phyloP scores from a whole-genome alignment of 2,797 vertebrate genomes.

The Eulemur albifrons region DNA sequence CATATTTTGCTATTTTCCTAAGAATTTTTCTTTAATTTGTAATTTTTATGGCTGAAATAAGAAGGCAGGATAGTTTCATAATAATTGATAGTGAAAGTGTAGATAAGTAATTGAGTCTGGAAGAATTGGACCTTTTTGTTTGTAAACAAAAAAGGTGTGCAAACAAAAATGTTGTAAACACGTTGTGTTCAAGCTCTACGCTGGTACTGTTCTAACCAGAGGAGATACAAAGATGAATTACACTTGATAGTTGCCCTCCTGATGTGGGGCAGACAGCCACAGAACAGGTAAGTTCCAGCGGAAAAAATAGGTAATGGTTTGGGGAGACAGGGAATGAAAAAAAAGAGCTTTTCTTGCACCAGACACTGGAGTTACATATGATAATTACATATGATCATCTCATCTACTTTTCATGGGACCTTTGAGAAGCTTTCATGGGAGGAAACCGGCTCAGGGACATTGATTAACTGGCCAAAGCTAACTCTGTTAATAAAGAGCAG shows the following conservation, averaged over 20 bases:
- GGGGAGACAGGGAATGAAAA: not conserved
- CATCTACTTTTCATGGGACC: not conserved
- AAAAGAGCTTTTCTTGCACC: not conserved
- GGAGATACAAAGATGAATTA: not conserved
- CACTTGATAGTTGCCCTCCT: not conserved
- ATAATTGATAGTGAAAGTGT: not conserved
- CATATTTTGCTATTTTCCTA: not conserved
- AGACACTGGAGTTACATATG: not conserved
- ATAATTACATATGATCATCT: not conserved
- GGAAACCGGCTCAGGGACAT: not conserved
- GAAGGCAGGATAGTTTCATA: not conserved
- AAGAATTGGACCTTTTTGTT: not conserved
- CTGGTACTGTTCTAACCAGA: not conserved
- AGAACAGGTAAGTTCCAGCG: not conserved
- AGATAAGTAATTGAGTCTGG: not conserved
- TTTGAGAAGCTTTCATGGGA: not conserved
- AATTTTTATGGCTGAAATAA: not conserved
- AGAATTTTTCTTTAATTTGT: constrained; percentile 26
- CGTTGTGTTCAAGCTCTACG: not conserved
- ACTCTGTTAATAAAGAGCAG: not conserved
- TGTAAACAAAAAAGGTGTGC: not conserved
- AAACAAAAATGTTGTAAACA: not conserved
- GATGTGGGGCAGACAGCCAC: not conserved
- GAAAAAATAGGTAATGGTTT: not conserved
- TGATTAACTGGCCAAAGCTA: not conserved